A percentile compares a stretch with the other conserved stretches of the same genome.
Conservation (phyloP, 2,797 vertebrate species). For the Cuniculus paca region DNA sequence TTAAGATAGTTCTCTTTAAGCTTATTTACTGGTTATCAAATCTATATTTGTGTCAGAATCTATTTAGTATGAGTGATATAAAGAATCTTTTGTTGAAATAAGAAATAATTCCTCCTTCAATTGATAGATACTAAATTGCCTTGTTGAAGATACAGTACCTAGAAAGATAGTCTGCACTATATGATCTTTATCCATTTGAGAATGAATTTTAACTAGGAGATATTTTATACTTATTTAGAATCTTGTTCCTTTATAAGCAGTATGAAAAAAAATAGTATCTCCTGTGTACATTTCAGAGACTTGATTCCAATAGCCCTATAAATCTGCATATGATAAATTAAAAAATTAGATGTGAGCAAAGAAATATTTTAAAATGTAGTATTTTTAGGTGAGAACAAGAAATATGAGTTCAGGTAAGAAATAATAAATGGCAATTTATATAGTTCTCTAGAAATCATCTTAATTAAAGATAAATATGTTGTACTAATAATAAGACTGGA, state of each 20-base stretch:
- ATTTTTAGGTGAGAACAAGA: neutral
- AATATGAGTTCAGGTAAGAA: constrained; percentile 27
- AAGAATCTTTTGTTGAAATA: neutral
- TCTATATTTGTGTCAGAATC: neutral
- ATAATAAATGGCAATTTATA: constrained; percentile 49
- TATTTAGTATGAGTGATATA: neutral
- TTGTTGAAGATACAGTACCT: neutral
- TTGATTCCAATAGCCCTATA: neutral
- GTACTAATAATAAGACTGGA: constrained; percentile 51
- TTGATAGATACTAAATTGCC: neutral
- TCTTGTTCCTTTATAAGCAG: neutral
- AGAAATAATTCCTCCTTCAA: neutral
- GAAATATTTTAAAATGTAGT: neutral
- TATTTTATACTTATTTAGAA: neutral
- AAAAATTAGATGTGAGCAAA: constrained; percentile 18
- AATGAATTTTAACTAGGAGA: neutral
- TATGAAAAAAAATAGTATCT: neutral
- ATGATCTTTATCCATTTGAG: neutral
- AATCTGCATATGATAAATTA: neutral
- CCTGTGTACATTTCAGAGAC: neutral
- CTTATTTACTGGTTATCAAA: neutral
- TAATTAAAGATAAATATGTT: constrained; percentile 71
- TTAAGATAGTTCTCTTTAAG: neutral
- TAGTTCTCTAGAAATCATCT: constrained; percentile 3
- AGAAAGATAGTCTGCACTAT: neutral